A percentile compares a stretch with the other conserved stretches of the same genome.
Conservation (phyloP, 2,113 vertebrate species). For the Vicugna pacos region DNA sequence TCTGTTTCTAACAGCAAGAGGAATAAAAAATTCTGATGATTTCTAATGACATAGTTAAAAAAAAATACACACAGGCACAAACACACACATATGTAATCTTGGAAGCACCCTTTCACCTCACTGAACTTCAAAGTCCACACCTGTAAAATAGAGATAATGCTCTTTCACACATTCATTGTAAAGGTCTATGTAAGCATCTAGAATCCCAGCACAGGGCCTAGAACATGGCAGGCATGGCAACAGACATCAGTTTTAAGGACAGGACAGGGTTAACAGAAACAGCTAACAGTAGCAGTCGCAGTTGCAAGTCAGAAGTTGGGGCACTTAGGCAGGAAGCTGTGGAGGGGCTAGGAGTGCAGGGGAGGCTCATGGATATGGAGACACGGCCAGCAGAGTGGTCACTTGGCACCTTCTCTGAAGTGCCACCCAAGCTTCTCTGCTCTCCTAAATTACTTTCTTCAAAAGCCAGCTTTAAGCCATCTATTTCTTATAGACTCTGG, state of each 20-base stretch:
- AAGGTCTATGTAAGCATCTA: background rate
- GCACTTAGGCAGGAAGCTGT: background rate
- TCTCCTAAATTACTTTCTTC: background rate
- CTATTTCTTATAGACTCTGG: background rate
- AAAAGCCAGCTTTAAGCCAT: background rate
- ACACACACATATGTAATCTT: background rate
- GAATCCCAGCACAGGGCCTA: background rate
- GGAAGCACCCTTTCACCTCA: background rate
- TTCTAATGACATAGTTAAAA: background rate
- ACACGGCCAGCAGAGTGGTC: too few species aligned
- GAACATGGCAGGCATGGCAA: fast-evolving
- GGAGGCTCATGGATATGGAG: background rate
- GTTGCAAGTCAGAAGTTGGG: background rate
- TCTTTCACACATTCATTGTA: background rate
- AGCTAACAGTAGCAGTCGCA: too few species aligned
- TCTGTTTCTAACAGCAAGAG: background rate
- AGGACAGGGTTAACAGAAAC: background rate
- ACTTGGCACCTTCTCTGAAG: background rate
- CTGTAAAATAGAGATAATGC: background rate
- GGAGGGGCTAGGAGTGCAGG: background rate
- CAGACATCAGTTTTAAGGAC: background rate
- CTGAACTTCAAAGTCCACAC: background rate
- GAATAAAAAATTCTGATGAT: background rate
- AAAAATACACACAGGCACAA: background rate
- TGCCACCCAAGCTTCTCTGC: background rate